phyloP scores from a whole-genome alignment of 2,113 vertebrate genomes.

The Heterotilapia buettikoferi region DNA sequence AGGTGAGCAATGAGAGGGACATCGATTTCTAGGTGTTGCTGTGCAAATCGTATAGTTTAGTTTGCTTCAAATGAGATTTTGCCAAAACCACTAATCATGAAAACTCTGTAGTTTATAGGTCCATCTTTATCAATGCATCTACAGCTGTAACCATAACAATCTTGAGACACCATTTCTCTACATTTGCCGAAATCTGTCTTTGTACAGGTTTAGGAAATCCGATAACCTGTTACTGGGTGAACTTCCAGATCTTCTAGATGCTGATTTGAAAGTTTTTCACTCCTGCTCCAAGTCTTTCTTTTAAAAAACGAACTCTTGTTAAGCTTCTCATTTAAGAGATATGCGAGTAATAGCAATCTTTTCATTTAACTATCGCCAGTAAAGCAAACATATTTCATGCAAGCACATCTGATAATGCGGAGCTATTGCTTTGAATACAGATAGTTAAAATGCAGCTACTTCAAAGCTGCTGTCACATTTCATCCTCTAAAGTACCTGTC shows the following conservation, averaged over 20 bases:
- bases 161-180: neutral
- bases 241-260: neutral
- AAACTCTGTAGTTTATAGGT: neutral
- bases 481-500: conserved; percentile 21
- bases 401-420: neutral
- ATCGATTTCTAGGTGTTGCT: conserved; percentile 33
- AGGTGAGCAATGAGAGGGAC: conserved; percentile 15
- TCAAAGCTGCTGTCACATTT: conserved; percentile 21
- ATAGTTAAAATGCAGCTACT: neutral
- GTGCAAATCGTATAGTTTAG: neutral
- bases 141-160: neutral
- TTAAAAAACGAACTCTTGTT: neutral
- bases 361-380: neutral
- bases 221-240: neutral
- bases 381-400: neutral
- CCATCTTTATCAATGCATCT: neutral
- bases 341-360: neutral
- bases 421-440: neutral
- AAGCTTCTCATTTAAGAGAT: neutral
- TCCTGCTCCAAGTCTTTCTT: neutral
- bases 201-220: neutral
- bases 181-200: neutral
- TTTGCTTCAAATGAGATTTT: neutral
- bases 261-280: neutral
- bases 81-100: neutral